Conservation (phyloP, 2,113 vertebrate species). For the Geococcyx californianus region DNA sequence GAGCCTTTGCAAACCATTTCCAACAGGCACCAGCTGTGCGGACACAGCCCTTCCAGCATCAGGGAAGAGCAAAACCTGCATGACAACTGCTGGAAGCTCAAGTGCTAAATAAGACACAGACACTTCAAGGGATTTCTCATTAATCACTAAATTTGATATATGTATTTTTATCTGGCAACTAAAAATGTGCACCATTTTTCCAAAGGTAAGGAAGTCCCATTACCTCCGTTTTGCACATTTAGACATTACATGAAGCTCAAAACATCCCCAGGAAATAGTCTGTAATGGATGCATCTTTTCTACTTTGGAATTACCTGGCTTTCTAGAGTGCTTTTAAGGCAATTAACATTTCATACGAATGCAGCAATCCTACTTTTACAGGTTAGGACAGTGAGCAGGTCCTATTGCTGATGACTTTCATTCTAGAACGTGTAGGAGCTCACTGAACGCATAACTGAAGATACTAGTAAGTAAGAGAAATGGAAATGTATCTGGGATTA, state of each 20-base stretch:
- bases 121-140: not conserved
- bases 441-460: not conserved
- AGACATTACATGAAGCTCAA: not conserved
- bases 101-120: not conserved
- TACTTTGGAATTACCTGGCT: not conserved
- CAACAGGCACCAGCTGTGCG: not conserved
- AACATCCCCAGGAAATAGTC: not conserved
- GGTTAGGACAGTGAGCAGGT: not conserved
- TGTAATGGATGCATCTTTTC: not conserved
- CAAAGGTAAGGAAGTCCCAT: not conserved
- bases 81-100: not conserved
- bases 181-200: not conserved
- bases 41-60: not conserved
- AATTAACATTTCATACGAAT: not conserved
- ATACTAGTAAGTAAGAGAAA: not conserved
- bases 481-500: not conserved
- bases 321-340: not conserved
- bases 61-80: not conserved
- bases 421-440: not conserved
- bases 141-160: not conserved
- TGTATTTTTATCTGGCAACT: not conserved
- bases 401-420: not conserved
- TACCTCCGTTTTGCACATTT: not conserved
- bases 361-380: not conserved
- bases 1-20: accelerated